Evolutionary conservation across 2,113 vertebrate genomes (phyloP).

Genomic region (Oryzias melastigma): DNA sequence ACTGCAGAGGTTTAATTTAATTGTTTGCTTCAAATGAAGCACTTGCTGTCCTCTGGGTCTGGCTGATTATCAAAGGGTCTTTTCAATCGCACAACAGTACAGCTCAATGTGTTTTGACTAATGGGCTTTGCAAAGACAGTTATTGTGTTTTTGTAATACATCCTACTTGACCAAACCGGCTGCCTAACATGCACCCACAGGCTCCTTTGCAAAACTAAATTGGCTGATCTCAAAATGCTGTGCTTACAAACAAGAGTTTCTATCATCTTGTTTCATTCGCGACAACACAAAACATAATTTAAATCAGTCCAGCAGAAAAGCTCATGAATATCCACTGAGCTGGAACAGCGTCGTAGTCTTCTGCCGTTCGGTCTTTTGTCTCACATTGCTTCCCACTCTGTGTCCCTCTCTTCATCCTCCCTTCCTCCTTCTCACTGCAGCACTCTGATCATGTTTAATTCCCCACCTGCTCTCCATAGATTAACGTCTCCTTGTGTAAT

Average conservation of each 20-base stretch:
- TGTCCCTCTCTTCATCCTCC: constrained; percentile 14
- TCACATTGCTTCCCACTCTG: constrained; percentile 14
- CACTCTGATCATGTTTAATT: constrained; percentile 72
- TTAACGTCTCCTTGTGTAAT: constrained; percentile 73
- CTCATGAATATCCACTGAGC: constrained; percentile 18
- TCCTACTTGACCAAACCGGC: constrained; percentile 33
- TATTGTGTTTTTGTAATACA: constrained; percentile 55
- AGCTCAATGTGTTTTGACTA: constrained; percentile 42
- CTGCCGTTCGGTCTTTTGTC: constrained; percentile 19
- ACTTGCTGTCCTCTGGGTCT: constrained; percentile 52
- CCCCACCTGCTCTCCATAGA: constrained; percentile 71
- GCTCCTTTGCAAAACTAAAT: constrained; percentile 42
- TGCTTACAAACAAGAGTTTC: constrained; percentile 23
- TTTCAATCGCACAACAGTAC: constrained; percentile 42
- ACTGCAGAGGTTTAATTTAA: constrained; percentile 61
- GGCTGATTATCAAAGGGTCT: constrained; percentile 57
- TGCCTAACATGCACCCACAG: constrained; percentile 3
- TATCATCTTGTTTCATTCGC: constrained; percentile 36
- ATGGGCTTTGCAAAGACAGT: constrained; percentile 47
- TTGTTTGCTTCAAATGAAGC: constrained; percentile 69
- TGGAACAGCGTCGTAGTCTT: constrained; percentile 28
- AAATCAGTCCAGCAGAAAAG: constrained; percentile 29
- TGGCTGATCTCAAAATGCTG: constrained; percentile 45
- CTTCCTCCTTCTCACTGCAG: constrained; percentile 37
- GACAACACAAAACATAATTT: constrained; percentile 38